Evolutionary conservation across 30 jellyfish, hydroid and myxozoan genomes (phyloP), one percentile per base, ranked within the genome.

Genomic region (Catostylus mosaicus): DNA sequence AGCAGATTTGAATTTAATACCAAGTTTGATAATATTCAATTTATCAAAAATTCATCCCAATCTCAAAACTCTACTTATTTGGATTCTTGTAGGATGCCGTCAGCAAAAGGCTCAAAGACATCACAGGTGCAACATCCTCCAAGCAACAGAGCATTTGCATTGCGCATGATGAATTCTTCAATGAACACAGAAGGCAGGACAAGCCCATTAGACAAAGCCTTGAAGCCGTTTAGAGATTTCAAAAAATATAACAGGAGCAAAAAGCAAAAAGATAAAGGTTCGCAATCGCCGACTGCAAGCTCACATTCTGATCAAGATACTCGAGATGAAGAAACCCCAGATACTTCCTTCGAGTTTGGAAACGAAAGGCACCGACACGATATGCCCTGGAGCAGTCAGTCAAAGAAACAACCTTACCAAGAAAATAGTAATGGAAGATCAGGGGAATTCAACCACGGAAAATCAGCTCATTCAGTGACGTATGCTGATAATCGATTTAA

Each of bases 131-230:
- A 73, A 24, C 86, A 88, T 40, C 97, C 97, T 34, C 91, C 97
- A 47, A 40, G 82, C 64, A 84, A 84, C 74, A 61, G 96, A 14
- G 96, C 96, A 40, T 83, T 72, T 51, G 90, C 94, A 1, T 46
- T 84, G 90, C 84, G 96, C 1, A 90, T 83, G 96, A 76, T 83
- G 93, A 77, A 83, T 43, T 74, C 89, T 0, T 70, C 57, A 23
- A 77, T 75, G 30, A 62, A 84, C 54, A 14, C 73, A 20, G 95
- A 90, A 14, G 89, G 87, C 16, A 46, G 89, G 0, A 67, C 70
- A 48, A 90, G 97, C 62, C 97, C 97, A 22, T 65, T 90, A 47
- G 97, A 90, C 65, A 79, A 73, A n/a, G 97, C 90, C 7, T 33
- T 77, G n/a, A 77, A 81, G 68, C 97, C 97, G 35, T 30, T 85